Evolutionary conservation across 2,797 vertebrate genomes (phyloP), one percentile per base, ranked within the genome.

Genomic region (Xiphophorus birchmanni): DNA sequence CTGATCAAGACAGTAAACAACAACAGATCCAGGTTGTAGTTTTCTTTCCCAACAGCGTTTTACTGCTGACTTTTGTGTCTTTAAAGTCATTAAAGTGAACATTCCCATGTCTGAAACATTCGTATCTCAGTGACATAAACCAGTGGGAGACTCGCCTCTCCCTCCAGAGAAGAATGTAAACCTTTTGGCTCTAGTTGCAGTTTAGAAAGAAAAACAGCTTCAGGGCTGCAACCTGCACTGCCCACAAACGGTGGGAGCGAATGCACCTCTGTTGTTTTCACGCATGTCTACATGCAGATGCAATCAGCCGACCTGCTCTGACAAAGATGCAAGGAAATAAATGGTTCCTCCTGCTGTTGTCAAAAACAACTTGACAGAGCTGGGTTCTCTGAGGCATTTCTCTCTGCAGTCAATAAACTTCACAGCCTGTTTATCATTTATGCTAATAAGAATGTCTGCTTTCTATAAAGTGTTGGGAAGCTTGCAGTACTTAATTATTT

Each of bases 331-430:
- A 4, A 56, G 82, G 80, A 89, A 86, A 84, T 73, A 88, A 90
- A 88, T 23, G 44, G 69, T 89, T 90, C 82, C 77, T 82, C 69
- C 74, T 78, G 81, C 50, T 87, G 75, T 79, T 72, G 89, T 90
- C 82, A 80, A 76, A 88, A 93, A 90, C 80, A 86, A 44, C 47
- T 4, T 35, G 71, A 84, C 73, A 65, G 42, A 85, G 71, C 79
- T 78, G 80, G 82, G 65, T 71, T 69, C 60, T 60, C 71, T 80
- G 80, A 78, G 21, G 1, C 2, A 4, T 74, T 85, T 13, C 58
- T 42, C 40, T 60, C 37, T 63, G 60, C 35, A 75, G 26, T 76
- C 71, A 73, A 81, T 63, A 75, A 77, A 81, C 52, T 69, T 80
- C 35, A 75, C 29, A 77, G 79, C 32, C 63, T 42, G 76, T 69